Percentiles rank a stretch among this genome's conserved stretches.
Evolutionary conservation across 1,140 invertebrate species (phyloP).

Genomic region (Penaeus vannamei): DNA sequence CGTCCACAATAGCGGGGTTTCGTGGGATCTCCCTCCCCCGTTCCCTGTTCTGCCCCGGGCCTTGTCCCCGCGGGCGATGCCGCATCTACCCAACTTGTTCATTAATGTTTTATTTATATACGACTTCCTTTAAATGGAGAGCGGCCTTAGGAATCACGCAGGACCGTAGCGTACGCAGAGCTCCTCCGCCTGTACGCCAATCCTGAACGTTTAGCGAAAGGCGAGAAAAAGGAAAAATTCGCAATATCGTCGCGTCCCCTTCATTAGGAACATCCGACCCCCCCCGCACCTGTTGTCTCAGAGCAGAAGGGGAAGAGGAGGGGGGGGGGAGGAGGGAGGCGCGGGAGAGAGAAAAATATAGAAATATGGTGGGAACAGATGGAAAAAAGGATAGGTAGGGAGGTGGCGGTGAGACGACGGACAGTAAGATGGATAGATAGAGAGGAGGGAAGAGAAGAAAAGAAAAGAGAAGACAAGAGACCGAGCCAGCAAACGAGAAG

Average conservation of each 20-base stretch:
- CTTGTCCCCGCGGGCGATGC: slow-evolving; percentile 36
- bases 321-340: neutral
- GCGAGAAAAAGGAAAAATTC: slow-evolving; percentile 3
- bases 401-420: neutral
- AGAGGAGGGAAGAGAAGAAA: neutral
- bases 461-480: neutral
- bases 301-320: slow-evolving; percentile 12
- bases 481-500: neutral
- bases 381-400: neutral
- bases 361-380: neutral
- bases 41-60: slow-evolving; percentile 14
- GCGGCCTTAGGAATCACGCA: neutral
- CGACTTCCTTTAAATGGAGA: slow-evolving; percentile 54
- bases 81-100: slow-evolving; percentile 56
- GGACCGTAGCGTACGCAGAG: neutral
- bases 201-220: neutral
- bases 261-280: slow-evolving; percentile 38
- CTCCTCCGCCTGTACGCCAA: neutral
- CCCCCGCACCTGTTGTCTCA: slow-evolving; percentile 52
- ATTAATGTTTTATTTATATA: slow-evolving; percentile 65
- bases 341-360: neutral
- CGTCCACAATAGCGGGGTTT: slow-evolving; percentile 43
- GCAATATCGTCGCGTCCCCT: slow-evolving; percentile 20
- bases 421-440: neutral
- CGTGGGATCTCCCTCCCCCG: slow-evolving; percentile 16